Conservation (phyloP, 2,113 vertebrate species). For the Pyxicephalus adspersus region DNA sequence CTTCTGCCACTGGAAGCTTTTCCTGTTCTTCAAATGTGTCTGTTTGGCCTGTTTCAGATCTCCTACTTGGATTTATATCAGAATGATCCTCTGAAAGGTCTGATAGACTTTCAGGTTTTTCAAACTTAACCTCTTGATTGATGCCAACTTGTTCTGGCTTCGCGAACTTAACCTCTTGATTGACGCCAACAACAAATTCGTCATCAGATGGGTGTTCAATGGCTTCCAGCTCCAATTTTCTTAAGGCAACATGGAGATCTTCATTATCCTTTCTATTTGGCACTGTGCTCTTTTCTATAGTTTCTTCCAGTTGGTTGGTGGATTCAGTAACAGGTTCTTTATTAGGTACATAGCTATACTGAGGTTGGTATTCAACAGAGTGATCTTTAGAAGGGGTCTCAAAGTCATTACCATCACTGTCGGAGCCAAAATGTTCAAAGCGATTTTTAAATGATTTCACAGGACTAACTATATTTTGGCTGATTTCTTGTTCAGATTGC, state of each 20-base stretch:
- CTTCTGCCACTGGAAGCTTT: not conserved
- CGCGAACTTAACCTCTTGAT: not conserved
- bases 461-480: not conserved
- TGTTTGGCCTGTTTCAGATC: not conserved
- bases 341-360: not conserved
- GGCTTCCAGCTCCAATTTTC: conserved; percentile 5
- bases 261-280: not conserved
- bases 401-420: not conserved
- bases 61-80: not conserved
- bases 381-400: not conserved
- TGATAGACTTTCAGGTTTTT: not conserved
- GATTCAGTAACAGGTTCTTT: not conserved
- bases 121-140: not conserved
- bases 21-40: not conserved
- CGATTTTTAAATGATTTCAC: conserved; percentile 10
- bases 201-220: too few species aligned
- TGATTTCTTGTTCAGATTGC: not conserved
- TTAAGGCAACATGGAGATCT: not conserved
- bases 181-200: not conserved
- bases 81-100: not conserved
- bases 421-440: not conserved
- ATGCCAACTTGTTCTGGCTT: conserved; percentile 16
- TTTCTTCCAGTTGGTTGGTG: not conserved
- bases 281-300: not conserved
- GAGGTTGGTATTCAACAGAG: not conserved